Conservation (phyloP, 2,113 vertebrate genomes). For the Mustela lutreola region DNA sequence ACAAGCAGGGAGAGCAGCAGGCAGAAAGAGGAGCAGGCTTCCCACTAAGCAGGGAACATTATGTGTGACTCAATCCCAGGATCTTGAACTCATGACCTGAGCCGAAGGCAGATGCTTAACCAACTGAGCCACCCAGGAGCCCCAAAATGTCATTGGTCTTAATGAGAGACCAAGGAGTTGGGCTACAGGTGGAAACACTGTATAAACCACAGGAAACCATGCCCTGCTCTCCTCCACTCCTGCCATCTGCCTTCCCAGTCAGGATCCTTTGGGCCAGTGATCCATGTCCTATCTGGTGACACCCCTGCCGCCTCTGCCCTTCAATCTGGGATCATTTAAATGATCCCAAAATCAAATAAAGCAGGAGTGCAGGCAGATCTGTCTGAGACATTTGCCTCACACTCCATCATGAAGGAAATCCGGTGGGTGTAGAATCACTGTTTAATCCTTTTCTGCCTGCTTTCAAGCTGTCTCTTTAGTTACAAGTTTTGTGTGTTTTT, state of each 20-base stretch:
- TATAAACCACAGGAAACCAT: not conserved
- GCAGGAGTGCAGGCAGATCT: rapidly evolving
- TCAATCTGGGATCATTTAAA: not conserved
- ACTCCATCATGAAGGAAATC: not conserved
- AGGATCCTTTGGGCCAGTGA: not conserved
- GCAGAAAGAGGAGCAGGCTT: no score
- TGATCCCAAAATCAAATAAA: no score
- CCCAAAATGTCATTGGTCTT: not conserved
- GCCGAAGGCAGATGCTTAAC: not conserved
- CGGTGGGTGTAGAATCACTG: not conserved
- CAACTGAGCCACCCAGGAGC: not conserved
- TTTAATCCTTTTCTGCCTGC: not conserved
- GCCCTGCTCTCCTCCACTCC: not conserved
- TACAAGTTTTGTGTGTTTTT: no score
- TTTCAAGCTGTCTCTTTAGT: not conserved
- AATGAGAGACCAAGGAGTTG: not conserved
- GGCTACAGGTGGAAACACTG: not conserved
- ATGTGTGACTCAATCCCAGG: no score
- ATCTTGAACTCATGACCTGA: not conserved
- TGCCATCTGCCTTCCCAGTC: rapidly evolving
- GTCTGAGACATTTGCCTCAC: not conserved
- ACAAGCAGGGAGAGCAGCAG: no score
- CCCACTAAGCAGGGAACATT: no score
- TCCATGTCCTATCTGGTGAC: rapidly evolving
- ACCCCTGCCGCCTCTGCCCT: not conserved